Conservation (phyloP, 2,113 vertebrate species). For the Carollia perspicillata region DNA sequence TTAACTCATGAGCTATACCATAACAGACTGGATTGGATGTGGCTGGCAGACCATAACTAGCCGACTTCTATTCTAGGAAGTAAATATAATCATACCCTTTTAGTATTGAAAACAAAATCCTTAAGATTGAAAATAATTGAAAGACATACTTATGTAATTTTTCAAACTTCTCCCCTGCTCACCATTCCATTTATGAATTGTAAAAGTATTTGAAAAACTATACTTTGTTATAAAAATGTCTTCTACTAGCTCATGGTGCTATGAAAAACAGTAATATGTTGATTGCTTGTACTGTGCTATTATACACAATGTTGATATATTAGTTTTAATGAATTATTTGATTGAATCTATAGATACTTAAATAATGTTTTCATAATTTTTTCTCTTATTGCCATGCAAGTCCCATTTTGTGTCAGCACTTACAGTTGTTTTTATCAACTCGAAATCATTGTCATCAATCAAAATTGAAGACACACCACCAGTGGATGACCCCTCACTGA, state of each 20-base stretch:
- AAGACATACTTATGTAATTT: background rate
- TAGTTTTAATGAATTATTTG: background rate
- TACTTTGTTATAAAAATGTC: background rate
- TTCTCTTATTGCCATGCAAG: constrained; percentile 70
- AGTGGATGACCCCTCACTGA: constrained; percentile 88
- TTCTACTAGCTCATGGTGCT: background rate
- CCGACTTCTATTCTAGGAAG: background rate
- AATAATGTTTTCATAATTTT: constrained; percentile 15
- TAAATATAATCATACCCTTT: background rate
- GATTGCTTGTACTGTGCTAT: background rate
- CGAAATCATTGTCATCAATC: constrained; percentile 87
- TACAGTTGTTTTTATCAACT: constrained; percentile 89
- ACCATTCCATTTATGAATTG: background rate
- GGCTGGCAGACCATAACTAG: background rate
- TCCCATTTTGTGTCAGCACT: constrained; percentile 88
- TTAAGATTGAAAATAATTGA: background rate
- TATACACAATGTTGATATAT: background rate
- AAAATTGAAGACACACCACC: constrained; percentile 88
- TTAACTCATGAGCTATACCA: background rate
- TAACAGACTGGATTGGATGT: background rate
- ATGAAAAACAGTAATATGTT: background rate
- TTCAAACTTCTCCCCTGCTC: background rate
- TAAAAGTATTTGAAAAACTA: background rate
- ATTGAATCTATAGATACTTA: background rate
- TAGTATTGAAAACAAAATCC: background rate